Conservation (phyloP, 2,888 invertebrate genomes). For the Ptilodon capucinus region DNA sequence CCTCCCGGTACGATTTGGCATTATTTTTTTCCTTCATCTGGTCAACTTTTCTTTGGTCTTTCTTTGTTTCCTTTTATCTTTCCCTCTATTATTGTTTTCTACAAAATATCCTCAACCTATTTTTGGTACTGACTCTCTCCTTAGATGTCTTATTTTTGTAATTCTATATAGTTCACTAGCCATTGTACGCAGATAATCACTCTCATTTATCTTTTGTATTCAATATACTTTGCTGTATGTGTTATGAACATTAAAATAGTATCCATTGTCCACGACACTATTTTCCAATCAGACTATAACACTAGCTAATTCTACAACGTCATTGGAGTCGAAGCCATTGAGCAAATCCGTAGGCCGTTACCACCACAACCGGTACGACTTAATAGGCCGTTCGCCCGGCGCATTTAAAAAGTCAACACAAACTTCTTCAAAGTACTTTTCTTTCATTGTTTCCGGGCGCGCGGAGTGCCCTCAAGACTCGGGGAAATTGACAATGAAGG, state of each 20-base stretch:
- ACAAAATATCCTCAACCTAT: too few relatives aligned
- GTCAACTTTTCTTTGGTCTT: too few relatives aligned
- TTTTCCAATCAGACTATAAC: neutral
- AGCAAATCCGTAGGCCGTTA: conserved; percentile 28
- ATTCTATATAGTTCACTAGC: too few relatives aligned
- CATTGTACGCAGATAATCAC: too few relatives aligned
- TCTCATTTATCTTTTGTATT: too few relatives aligned
- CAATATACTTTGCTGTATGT: neutral
- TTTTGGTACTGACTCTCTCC: too few relatives aligned
- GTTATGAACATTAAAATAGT: neutral
- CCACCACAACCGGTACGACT: conserved; percentile 32
- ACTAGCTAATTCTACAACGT: neutral
- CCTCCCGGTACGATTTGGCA: too few relatives aligned
- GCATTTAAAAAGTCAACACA: conserved; percentile 71
- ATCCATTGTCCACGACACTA: neutral
- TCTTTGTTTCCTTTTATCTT: too few relatives aligned
- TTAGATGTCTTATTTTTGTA: too few relatives aligned
- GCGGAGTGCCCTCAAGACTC: conserved; percentile 65
- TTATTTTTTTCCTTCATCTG: too few relatives aligned
- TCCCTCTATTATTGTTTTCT: too few relatives aligned
- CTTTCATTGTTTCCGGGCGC: conserved; percentile 72
- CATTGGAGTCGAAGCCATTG: conserved; percentile 9
- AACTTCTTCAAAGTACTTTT: conserved; percentile 69
- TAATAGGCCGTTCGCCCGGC: conserved; percentile 49
- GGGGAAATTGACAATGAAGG: conserved; percentile 80